phyloP scores from a whole-genome alignment of 2,888 invertebrate species.

The Phlogophora meticulosa region DNA sequence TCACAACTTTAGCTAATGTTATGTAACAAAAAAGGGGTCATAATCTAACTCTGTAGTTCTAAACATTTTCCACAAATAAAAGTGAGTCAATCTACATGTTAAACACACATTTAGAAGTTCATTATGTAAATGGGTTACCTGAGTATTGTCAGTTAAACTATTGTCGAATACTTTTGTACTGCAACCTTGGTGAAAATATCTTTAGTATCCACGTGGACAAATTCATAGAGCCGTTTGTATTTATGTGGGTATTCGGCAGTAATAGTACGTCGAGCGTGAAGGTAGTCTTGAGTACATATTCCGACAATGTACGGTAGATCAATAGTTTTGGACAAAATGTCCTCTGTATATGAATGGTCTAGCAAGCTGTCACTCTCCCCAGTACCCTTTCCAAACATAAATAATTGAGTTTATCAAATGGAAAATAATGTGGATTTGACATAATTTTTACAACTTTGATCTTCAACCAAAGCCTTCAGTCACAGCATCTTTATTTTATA shows the following conservation, averaged over 20 bases:
- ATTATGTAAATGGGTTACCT: constrained; percentile 58
- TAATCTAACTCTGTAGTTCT: not conserved
- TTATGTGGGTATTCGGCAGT: not conserved
- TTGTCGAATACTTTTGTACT: constrained; percentile 33
- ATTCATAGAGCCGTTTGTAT: not conserved
- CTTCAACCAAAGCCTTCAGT: no score
- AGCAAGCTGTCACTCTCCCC: no score
- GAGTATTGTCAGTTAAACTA: constrained; percentile 40
- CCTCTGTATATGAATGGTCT: not conserved
- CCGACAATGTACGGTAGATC: not conserved
- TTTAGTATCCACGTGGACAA: constrained; percentile 23
- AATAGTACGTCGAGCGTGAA: not conserved
- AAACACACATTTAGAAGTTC: constrained; percentile 39
- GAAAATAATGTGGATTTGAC: no score
- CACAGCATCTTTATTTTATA: no score
- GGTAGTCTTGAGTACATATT: not conserved
- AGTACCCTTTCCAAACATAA: no score
- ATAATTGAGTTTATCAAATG: no score
- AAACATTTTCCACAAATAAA: constrained; percentile 14
- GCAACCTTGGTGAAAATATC: constrained; percentile 43
- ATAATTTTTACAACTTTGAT: not conserved
- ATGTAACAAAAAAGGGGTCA: no score
- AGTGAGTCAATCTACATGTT: constrained; percentile 39
- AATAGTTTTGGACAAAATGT: not conserved
- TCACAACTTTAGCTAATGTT: no score